Percentiles rank a stretch among this genome's conserved stretches.
phyloP scores from a whole-genome alignment of 2,888 invertebrate genomes.

The Cloeon dipterum region DNA sequence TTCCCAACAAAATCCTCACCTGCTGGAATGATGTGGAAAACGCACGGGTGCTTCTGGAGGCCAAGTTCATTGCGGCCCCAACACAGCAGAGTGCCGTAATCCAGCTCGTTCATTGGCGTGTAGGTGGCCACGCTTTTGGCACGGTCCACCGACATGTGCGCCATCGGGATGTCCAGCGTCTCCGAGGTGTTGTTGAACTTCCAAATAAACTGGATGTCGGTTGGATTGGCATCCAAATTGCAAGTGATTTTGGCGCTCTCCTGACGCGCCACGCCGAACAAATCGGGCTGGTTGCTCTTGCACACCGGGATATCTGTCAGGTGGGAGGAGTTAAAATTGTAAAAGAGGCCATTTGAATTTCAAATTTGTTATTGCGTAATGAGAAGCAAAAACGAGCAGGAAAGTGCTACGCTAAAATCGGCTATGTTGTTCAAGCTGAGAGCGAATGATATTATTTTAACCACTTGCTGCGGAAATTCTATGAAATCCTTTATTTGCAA shows the following conservation, averaged over 20 bases:
- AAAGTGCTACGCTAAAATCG: no score
- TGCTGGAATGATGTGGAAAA: constrained; percentile 48
- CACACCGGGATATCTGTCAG: constrained; percentile 47
- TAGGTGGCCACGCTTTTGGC: constrained; percentile 40
- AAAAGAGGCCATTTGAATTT: no score
- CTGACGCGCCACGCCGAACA: constrained; percentile 47
- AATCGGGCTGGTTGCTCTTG: constrained; percentile 37
- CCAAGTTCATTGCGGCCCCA: constrained; percentile 53
- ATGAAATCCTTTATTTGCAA: no score
- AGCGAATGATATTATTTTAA: no score
- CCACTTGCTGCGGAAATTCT: no score
- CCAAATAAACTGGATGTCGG: constrained; percentile 44
- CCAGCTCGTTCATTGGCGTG: constrained; percentile 44
- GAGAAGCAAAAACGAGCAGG: no score
- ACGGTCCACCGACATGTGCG: constrained; percentile 32
- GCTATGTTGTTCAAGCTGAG: no score
- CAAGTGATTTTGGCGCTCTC: constrained; percentile 45
- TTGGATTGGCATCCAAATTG: constrained; percentile 53
- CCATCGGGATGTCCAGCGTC: constrained; percentile 39
- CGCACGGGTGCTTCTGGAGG: constrained; percentile 44
- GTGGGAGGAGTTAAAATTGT: no score
- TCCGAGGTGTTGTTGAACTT: constrained; percentile 54
- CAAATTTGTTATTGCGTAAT: no score
- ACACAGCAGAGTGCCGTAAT: constrained; percentile 50
- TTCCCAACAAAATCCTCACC: constrained; percentile 25